These are phyloP conservation scores for Agapornis roseicollis DNA, from an alignment of 2,113 vertebrate species.

Conservation along the genomic window DNA sequence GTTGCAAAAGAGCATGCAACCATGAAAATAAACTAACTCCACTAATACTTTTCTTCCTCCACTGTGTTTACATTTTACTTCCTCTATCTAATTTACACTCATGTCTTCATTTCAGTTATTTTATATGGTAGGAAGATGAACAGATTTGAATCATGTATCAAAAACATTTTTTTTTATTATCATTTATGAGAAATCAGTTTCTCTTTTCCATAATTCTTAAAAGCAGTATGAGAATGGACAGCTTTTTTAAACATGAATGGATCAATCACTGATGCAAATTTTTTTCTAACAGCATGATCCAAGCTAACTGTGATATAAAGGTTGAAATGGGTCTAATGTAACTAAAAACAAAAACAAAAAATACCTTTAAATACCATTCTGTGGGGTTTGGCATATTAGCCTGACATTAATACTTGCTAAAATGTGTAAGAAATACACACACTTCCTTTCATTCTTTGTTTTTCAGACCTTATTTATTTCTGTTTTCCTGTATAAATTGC, in stretches of 20 bases:
- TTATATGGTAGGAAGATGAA: neutral
- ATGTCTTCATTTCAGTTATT: neutral
- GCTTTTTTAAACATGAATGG: neutral
- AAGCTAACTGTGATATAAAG: neutral
- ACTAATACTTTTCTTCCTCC: neutral
- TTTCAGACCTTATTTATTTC: neutral
- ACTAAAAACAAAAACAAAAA: fast-evolving
- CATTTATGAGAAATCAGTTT: neutral
- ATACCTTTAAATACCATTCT: neutral
- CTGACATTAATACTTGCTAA: neutral
- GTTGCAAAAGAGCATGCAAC: neutral
- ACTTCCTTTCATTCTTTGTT: neutral
- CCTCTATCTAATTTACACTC: neutral
- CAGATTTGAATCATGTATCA: neutral
- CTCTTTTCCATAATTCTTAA: neutral
- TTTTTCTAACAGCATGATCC: neutral
- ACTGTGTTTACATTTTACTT: neutral
- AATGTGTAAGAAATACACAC: neutral
- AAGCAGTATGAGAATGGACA: neutral
- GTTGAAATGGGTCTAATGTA: neutral
- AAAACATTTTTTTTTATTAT: neutral
- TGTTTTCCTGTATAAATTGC: neutral
- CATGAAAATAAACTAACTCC: neutral
- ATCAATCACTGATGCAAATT: neutral
- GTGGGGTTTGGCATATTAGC: neutral